phyloP scores from a whole-genome alignment of 2,113 vertebrate species.

The Alligator mississippiensis region DNA sequence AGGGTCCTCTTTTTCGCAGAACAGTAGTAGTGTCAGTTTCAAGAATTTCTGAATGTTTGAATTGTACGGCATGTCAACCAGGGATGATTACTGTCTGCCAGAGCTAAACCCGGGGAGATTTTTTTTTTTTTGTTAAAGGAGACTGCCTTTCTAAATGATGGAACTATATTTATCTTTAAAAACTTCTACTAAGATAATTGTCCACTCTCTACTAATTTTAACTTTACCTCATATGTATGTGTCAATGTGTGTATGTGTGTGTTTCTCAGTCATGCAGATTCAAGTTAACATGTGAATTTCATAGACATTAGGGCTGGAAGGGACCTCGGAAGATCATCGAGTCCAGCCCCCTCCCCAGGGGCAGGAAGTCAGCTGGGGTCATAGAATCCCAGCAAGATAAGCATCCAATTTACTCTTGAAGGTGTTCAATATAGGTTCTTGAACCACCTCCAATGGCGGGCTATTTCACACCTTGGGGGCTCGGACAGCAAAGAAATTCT shows the following conservation, averaged over 20 bases:
- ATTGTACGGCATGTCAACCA: background rate
- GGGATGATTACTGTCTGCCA: constrained; percentile 35
- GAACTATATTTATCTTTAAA: background rate
- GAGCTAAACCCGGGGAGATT: background rate
- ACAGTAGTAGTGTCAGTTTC: constrained; percentile 36
- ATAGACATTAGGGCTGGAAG: too few species aligned
- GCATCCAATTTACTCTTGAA: too few species aligned
- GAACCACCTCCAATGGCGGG: too few species aligned
- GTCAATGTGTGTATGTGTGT: background rate
- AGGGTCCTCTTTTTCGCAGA: constrained; percentile 63
- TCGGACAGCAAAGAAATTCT: too few species aligned
- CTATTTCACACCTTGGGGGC: too few species aligned
- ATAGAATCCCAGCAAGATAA: too few species aligned
- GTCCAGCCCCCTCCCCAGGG: too few species aligned
- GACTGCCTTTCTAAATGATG: background rate
- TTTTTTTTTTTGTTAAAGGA: constrained; percentile 31
- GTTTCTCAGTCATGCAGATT: background rate
- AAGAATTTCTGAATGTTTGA: constrained; percentile 32
- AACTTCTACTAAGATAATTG: background rate
- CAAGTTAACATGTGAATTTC: background rate
- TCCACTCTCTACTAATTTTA: background rate
- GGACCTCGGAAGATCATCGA: too few species aligned
- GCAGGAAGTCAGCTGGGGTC: too few species aligned
- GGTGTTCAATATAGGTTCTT: too few species aligned
- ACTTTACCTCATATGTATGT: constrained; percentile 1